Evolutionary conservation across 2,888 invertebrate species (phyloP).

Genomic region (Electrophaes corylata): DNA sequence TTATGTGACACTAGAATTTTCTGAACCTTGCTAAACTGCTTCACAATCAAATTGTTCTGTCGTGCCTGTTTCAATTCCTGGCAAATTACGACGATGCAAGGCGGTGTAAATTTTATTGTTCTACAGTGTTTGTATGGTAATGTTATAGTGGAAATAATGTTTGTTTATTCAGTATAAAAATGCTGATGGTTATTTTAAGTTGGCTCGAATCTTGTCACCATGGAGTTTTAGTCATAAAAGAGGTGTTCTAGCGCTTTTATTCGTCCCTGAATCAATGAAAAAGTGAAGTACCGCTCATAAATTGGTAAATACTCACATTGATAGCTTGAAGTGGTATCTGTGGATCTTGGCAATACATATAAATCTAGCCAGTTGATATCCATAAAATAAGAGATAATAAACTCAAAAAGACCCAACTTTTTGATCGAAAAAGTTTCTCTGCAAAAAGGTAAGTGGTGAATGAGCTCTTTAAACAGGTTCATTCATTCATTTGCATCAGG

Average conservation of each 20-base stretch:
- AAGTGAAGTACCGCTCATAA: not conserved
- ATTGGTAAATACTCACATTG: not conserved
- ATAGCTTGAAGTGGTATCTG: not conserved
- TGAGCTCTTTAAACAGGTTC: not conserved
- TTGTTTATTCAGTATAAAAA: slow-evolving; percentile 5
- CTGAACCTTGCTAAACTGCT: slow-evolving; percentile 54
- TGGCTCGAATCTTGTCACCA: not conserved
- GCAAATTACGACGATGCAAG: slow-evolving; percentile 40
- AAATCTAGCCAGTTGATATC: not conserved
- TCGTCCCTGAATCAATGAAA: not conserved
- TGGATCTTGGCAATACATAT: not conserved
- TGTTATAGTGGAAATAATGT: slow-evolving; percentile 33
- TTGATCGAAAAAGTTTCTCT: not conserved
- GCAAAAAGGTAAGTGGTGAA: not conserved
- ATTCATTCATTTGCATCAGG: slow-evolving; percentile 28
- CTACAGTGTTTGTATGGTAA: slow-evolving; percentile 41
- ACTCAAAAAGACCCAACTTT: not conserved
- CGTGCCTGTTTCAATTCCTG: slow-evolving; percentile 38
- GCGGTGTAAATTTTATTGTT: slow-evolving; percentile 35
- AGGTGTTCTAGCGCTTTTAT: not conserved
- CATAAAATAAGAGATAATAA: not conserved
- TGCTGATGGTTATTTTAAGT: slow-evolving; percentile 5
- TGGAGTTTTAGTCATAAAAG: not conserved
- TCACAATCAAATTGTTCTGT: slow-evolving; percentile 51
- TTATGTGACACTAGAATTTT: slow-evolving; percentile 62